phyloP scores from a whole-genome alignment of 2,113 vertebrate species.

The Archocentrus centrarchus region DNA sequence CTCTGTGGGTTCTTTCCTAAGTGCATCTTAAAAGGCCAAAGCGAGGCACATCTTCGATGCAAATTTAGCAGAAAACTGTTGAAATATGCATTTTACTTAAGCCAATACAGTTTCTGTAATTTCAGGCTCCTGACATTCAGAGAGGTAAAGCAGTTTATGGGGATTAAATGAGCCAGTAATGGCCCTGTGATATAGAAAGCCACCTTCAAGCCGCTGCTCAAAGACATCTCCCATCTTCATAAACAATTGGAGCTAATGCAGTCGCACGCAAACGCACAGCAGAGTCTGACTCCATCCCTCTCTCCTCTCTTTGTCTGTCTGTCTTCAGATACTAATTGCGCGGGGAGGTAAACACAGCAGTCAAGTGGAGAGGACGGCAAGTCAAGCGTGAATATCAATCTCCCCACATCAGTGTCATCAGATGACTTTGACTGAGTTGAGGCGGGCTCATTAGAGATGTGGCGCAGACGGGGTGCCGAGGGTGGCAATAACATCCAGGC shows the following conservation, averaged over 20 bases:
- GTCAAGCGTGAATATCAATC: slow-evolving; percentile 85
- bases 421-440: slow-evolving; percentile 80
- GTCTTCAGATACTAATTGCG: slow-evolving; percentile 78
- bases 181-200: slow-evolving; percentile 56
- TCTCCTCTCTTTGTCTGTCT: slow-evolving; percentile 60
- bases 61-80: slow-evolving; percentile 58
- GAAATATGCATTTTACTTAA: slow-evolving; percentile 70
- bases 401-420: slow-evolving; percentile 81
- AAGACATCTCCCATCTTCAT: slow-evolving; percentile 78
- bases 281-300: slow-evolving; percentile 24
- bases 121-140: slow-evolving; percentile 40
- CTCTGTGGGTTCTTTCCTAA: not conserved
- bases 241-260: slow-evolving; percentile 73
- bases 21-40: slow-evolving; percentile 5
- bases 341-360: slow-evolving; percentile 79
- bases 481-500: slow-evolving; percentile 46
- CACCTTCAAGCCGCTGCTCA: slow-evolving; percentile 73
- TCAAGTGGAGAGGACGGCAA: slow-evolving; percentile 74
- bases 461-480: slow-evolving; percentile 23
- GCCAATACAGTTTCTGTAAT: slow-evolving; percentile 61
- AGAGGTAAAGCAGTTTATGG: slow-evolving; percentile 50
- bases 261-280: slow-evolving; percentile 25
- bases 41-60: slow-evolving; percentile 50
- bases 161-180: slow-evolving; percentile 75
- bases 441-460: slow-evolving; percentile 75